Percentiles rank a stretch among this genome's conserved stretches.
phyloP scores from a whole-genome alignment of 2,888 invertebrate genomes.

The Xestia c-nigrum region DNA sequence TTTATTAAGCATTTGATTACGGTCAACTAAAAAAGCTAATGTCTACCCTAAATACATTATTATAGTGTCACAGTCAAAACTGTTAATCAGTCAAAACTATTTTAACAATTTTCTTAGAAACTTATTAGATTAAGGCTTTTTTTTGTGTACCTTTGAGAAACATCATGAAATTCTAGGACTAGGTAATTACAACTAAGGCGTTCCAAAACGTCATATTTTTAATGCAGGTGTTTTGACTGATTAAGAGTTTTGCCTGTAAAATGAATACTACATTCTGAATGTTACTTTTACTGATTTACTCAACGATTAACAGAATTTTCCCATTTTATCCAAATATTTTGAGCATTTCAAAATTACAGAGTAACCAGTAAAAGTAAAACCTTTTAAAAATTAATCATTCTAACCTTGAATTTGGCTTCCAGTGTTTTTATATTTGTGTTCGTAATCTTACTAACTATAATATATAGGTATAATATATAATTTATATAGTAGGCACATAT shows the following conservation, averaged over 20 bases:
- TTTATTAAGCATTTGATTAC: neutral
- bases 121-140: too few species aligned
- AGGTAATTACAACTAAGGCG: too few species aligned
- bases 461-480: constrained; percentile 58
- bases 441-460: constrained; percentile 63
- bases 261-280: neutral
- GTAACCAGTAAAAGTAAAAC: constrained; percentile 34
- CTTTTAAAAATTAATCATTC: constrained; percentile 9
- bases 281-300: constrained; percentile 26
- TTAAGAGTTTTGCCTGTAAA: too few species aligned
- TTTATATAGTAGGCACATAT: constrained; percentile 63
- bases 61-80: neutral
- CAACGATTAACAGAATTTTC: too few species aligned
- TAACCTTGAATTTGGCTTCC: constrained; percentile 55
- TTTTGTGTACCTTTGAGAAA: too few species aligned
- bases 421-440: constrained; percentile 53
- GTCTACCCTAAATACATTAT: neutral
- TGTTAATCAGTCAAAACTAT: too few species aligned
- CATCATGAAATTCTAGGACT: too few species aligned
- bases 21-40: neutral
- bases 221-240: too few species aligned
- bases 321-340: neutral
- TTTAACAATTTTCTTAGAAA: too few species aligned
- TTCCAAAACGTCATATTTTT: too few species aligned
- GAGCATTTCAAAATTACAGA: neutral